Conservation (phyloP, 1,140 invertebrate species). For the Aphelinus atriplicis region DNA sequence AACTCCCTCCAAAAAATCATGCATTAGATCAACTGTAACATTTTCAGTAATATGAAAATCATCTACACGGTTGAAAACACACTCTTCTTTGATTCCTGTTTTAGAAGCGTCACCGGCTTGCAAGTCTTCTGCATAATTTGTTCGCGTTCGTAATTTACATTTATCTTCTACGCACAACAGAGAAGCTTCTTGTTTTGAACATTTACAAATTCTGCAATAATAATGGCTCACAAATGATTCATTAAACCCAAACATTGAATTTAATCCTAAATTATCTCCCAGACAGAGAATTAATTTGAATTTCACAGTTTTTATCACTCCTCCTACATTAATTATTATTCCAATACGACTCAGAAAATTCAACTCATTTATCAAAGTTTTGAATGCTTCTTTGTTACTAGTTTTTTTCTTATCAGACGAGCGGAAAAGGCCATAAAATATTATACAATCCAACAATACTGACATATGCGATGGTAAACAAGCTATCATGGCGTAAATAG, state of each 20-base stretch:
- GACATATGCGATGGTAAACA: too few species aligned
- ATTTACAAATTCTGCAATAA: constrained; percentile 39
- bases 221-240: constrained; percentile 32
- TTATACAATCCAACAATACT: too few species aligned
- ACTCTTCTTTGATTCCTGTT: too few species aligned
- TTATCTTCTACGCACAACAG: not conserved
- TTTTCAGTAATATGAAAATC: too few species aligned
- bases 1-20: too few species aligned
- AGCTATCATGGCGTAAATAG: too few species aligned
- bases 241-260: constrained; percentile 32
- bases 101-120: too few species aligned
- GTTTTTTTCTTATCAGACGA: not conserved
- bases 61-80: too few species aligned
- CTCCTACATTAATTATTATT: constrained; percentile 2
- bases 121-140: constrained; percentile 1
- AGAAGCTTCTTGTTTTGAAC: constrained; percentile 1
- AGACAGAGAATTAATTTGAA: constrained; percentile 32
- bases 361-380: not conserved
- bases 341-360: not conserved
- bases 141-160: not conserved
- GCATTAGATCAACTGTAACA: too few species aligned
- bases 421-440: too few species aligned
- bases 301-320: constrained; percentile 21
- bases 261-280: constrained; percentile 38
- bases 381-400: not conserved